Percentiles rank a stretch among this genome's conserved stretches.
Evolutionary conservation across 2,113 vertebrate species (phyloP).

Genomic region (Propithecus coquereli): DNA sequence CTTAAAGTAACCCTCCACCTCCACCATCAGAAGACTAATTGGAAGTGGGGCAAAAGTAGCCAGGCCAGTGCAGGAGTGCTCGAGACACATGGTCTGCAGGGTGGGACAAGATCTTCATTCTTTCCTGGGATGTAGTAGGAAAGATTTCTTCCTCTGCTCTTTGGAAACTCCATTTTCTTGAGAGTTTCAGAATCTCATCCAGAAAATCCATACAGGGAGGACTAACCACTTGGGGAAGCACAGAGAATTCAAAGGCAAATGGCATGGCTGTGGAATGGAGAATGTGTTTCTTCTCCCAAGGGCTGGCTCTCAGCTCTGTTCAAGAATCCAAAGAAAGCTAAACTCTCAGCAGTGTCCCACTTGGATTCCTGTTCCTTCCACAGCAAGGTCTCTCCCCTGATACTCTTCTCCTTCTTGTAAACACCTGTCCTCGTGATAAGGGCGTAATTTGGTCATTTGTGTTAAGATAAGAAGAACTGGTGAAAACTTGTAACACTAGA

Average conservation of each 20-base stretch:
- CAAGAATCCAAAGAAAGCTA: not conserved
- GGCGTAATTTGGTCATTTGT: not conserved
- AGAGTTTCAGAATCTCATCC: not conserved
- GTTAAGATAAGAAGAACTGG: not conserved
- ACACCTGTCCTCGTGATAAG: not conserved
- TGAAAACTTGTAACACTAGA: conserved; percentile 1
- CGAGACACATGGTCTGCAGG: fast-evolving
- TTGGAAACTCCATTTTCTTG: not conserved
- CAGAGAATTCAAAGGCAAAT: not conserved
- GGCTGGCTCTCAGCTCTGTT: not conserved
- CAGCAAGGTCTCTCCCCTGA: not conserved
- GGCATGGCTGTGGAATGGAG: not conserved
- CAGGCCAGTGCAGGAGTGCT: not conserved
- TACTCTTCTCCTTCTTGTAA: not conserved
- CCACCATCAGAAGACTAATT: not conserved
- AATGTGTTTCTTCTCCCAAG: not conserved
- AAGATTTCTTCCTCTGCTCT: not conserved
- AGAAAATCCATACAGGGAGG: not conserved
- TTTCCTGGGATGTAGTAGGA: not conserved
- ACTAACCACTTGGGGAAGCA: not conserved
- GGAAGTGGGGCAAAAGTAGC: not conserved
- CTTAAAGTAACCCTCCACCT: not conserved
- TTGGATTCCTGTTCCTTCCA: not conserved
- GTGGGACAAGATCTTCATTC: not conserved
- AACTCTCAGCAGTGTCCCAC: not conserved